Percentiles rank a stretch among this genome's conserved stretches.
Evolutionary conservation across 1,140 invertebrate species (phyloP).

Genomic region (Camponotus vicinus): DNA sequence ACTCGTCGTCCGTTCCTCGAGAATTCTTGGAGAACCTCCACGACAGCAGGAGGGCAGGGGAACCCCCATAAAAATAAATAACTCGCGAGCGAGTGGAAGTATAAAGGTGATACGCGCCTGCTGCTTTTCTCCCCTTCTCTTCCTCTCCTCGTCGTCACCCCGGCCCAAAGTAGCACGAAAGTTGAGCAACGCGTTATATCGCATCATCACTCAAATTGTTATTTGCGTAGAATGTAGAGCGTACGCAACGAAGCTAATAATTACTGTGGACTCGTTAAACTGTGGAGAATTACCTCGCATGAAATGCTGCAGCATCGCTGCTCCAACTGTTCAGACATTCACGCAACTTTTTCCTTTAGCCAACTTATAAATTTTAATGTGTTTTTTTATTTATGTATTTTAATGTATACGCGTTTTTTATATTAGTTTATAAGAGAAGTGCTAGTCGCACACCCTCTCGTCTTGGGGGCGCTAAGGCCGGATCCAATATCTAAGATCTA

Average conservation of each 20-base stretch:
- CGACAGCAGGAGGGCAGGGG: conserved; percentile 52
- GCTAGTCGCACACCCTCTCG: no score
- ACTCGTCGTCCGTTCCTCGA: conserved; percentile 50
- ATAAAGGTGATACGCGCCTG: conserved; percentile 78
- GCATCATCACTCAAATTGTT: background rate
- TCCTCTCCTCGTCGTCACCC: background rate
- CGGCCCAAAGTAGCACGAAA: conserved; percentile 19
- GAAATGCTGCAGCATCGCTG: background rate
- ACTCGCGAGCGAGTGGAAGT: conserved; percentile 75
- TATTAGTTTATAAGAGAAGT: background rate
- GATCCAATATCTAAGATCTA: background rate
- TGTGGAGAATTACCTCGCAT: background rate
- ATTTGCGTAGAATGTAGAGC: no score
- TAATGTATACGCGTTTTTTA: background rate
- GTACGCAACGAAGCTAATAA: background rate
- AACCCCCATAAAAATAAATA: conserved; percentile 85
- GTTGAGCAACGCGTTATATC: conserved; percentile 20
- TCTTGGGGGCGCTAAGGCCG: background rate
- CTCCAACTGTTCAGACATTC: background rate
- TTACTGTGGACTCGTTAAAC: background rate
- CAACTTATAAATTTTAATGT: background rate
- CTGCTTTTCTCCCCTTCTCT: background rate
- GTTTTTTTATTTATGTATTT: background rate
- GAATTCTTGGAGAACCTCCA: conserved; percentile 71
- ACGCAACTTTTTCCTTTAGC: background rate